A percentile compares a stretch with the other conserved stretches of the same genome.
phyloP scores from a whole-genome alignment of 2,113 vertebrate genomes.

The Kobus ellipsiprymnus region DNA sequence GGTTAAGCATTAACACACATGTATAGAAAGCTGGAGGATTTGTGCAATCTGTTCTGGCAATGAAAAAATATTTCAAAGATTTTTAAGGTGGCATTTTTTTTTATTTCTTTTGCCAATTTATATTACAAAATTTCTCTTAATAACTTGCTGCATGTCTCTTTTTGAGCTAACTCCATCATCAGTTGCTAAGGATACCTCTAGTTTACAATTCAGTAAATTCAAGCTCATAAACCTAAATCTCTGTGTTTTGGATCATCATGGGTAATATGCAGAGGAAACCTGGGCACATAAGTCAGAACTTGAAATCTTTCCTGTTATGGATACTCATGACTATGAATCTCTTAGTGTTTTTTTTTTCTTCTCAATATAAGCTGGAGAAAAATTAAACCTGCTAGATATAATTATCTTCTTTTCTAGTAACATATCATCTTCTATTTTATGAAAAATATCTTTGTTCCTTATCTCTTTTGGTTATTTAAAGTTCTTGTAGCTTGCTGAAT shows the following conservation, averaged over 20 bases:
- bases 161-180: neutral
- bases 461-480: neutral
- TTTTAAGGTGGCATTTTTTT: neutral
- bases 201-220: neutral
- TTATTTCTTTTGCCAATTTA: neutral
- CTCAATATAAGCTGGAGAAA: neutral
- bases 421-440: neutral
- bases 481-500: neutral
- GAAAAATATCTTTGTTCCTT: neutral
- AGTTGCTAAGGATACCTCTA: neutral
- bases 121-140: neutral
- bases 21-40: neutral
- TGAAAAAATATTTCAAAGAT: neutral
- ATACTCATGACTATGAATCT: neutral
- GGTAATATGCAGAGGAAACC: accelerated
- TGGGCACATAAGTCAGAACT: accelerated
- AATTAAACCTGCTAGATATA: neutral
- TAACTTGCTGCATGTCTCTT: neutral
- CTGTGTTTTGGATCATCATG: neutral
- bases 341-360: neutral
- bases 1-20: neutral
- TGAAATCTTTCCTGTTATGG: neutral
- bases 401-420: neutral
- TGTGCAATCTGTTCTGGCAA: neutral
- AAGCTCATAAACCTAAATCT: neutral